Conservation (phyloP, 2,113 vertebrate species). For the Psittacus erithacus region DNA sequence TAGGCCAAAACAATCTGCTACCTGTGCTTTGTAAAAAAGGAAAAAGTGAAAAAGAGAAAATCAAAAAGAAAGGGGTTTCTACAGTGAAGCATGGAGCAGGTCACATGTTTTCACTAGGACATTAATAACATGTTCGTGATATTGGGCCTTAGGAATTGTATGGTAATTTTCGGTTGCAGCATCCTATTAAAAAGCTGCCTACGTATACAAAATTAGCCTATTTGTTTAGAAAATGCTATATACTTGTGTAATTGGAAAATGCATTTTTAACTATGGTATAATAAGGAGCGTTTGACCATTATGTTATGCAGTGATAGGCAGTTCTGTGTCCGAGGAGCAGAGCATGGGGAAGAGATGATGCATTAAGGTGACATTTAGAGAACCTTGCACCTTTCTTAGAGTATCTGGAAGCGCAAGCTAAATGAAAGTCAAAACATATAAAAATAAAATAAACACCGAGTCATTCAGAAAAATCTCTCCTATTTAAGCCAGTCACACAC, state of each 20-base stretch:
- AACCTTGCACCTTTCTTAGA: not conserved
- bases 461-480: not conserved
- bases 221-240: conserved; percentile 34
- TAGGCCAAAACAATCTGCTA: conserved; percentile 24
- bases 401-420: not conserved
- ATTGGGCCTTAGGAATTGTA: not conserved
- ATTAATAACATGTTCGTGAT: not conserved
- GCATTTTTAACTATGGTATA: not conserved
- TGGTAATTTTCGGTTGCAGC: not conserved
- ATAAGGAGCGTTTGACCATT: not conserved
- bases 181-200: conserved; percentile 38
- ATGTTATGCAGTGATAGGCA: not conserved
- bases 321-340: not conserved
- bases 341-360: rapidly evolving
- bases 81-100: not conserved
- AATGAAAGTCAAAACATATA: not conserved
- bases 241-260: conserved; percentile 9
- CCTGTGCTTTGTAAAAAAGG: conserved; percentile 1
- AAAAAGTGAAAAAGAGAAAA: not conserved
- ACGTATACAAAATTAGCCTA: conserved; percentile 2
- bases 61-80: not conserved
- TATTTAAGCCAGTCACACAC: not conserved
- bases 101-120: not conserved
- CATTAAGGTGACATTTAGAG: not conserved
- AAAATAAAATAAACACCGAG: not conserved